Percentiles rank a stretch among this genome's conserved stretches.
phyloP scores from a whole-genome alignment of 2,113 vertebrate species.

The Bubalus kerabau region DNA sequence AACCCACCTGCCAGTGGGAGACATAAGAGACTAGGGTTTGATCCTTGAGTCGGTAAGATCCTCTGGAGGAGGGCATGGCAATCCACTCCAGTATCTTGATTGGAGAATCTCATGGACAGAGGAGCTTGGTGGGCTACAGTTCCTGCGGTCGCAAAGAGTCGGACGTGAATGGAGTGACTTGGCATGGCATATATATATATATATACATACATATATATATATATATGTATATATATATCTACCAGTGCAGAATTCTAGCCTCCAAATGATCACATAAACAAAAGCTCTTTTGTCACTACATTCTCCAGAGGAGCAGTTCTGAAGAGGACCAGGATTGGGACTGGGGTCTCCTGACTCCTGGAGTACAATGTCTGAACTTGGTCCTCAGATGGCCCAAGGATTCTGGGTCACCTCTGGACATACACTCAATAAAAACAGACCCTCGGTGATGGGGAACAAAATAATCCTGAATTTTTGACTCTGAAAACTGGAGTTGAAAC shows the following conservation, averaged over 20 bases:
- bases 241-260: background rate
- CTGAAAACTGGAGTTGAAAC: background rate
- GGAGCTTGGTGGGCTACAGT: background rate
- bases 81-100: background rate
- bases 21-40: background rate
- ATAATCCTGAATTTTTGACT: background rate
- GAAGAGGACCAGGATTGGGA: background rate
- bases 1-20: background rate
- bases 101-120: background rate
- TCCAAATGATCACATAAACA: background rate
- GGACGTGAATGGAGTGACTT: background rate
- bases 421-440: background rate
- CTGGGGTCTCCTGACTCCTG: background rate
- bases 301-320: background rate
- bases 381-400: background rate
- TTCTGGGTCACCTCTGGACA: background rate
- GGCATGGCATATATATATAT: background rate
- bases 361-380: background rate
- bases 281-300: background rate
- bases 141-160: rapidly evolving
- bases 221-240: background rate
- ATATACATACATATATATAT: too few relatives aligned
- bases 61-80: background rate
- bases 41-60: background rate
- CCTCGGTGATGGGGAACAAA: background rate